Percentiles rank a stretch among this genome's conserved stretches.
These are phyloP conservation scores for Mustela nigripes DNA, from an alignment of 2,113 vertebrate genomes.

Conservation along the genomic window DNA sequence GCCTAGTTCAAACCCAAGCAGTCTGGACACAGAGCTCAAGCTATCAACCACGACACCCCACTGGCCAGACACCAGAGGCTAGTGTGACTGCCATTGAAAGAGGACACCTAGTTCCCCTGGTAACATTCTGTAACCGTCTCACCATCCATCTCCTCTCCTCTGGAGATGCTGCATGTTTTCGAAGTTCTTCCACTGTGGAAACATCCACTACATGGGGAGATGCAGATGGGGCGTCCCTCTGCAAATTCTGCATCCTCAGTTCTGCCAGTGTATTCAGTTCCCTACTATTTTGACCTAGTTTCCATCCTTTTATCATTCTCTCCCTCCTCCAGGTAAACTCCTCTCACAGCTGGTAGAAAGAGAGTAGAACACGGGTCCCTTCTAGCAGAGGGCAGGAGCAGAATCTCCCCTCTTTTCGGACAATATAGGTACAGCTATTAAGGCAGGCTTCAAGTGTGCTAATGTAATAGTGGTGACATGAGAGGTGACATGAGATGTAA, in stretches of 20 bases:
- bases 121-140: neutral
- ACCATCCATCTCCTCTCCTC: neutral
- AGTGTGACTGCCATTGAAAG: neutral
- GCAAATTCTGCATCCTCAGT: neutral
- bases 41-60: fast-evolving
- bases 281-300: neutral
- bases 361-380: neutral
- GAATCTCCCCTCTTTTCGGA: neutral
- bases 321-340: neutral
- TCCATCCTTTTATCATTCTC: neutral
- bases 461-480: neutral
- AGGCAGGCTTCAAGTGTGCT: neutral
- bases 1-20: neutral
- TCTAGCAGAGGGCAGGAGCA: neutral
- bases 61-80: neutral
- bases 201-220: neutral
- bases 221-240: neutral
- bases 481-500: neutral
- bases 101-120: neutral
- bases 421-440: neutral
- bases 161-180: neutral
- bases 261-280: neutral
- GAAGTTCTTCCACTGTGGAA: neutral
- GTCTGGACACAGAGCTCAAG: neutral
- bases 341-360: neutral